Evolutionary conservation across 2,888 invertebrate genomes (phyloP).

Genomic region (Polydrusus tereticollis): DNA sequence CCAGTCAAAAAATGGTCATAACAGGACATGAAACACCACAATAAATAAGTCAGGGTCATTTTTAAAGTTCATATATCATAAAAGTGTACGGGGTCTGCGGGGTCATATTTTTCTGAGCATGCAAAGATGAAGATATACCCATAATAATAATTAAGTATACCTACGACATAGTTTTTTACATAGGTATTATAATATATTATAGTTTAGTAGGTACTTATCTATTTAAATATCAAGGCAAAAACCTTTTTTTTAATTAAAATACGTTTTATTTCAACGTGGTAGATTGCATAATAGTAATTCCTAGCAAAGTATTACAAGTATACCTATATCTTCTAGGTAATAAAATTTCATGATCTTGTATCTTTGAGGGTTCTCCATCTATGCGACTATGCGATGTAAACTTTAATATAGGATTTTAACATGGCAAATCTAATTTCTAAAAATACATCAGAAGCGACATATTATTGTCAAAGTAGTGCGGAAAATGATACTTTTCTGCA

Average conservation of each 20-base stretch:
- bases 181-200: background rate
- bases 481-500: too few species aligned
- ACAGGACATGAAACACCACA: too few species aligned
- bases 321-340: too few species aligned
- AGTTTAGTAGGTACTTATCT: background rate
- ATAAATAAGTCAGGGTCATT: conserved; percentile 5
- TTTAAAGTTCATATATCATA: background rate
- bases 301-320: background rate
- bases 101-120: conserved; percentile 2
- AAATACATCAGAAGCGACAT: too few species aligned
- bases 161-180: too few species aligned
- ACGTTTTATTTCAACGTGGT: background rate
- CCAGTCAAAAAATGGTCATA: too few species aligned
- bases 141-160: background rate
- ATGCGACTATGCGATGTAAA: too few species aligned
- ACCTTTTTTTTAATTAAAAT: background rate
- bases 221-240: conserved; percentile 6
- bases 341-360: too few species aligned
- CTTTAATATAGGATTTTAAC: too few species aligned
- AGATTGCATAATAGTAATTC: background rate
- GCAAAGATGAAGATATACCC: conserved; percentile 1
- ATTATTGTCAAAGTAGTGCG: too few species aligned
- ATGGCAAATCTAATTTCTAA: too few species aligned
- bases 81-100: background rate
- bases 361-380: too few species aligned